Conservation (phyloP, 2,797 vertebrate genomes). For the Danio kyathit region DNA sequence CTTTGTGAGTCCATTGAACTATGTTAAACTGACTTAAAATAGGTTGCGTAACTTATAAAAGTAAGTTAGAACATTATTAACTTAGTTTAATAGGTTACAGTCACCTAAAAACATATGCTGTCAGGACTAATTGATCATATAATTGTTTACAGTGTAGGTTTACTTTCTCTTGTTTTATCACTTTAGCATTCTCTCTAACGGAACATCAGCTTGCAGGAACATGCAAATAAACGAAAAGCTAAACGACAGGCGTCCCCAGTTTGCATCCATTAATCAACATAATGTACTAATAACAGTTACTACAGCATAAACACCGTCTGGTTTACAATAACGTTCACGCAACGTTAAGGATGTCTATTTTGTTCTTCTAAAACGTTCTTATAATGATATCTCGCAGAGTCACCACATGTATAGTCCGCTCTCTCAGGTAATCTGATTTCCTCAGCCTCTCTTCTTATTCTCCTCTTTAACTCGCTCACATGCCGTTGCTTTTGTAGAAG, state of each 20-base stretch:
- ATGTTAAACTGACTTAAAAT: too few relatives aligned
- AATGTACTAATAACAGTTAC: constrained; percentile 85
- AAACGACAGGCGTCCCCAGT: constrained; percentile 71
- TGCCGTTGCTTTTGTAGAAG: constrained; percentile 75
- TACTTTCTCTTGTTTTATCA: not conserved
- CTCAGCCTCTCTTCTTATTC: constrained; percentile 6
- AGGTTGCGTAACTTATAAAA: too few relatives aligned
- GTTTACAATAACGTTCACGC: constrained; percentile 27
- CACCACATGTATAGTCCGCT: constrained; percentile 1
- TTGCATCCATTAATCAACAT: constrained; percentile 79
- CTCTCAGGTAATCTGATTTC: constrained; percentile 10
- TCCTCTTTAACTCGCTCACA: constrained; percentile 32
- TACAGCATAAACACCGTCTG: constrained; percentile 75
- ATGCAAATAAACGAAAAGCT: constrained; percentile 55
- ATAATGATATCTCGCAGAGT: not conserved
- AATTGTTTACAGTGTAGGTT: too few relatives aligned
- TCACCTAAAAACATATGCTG: too few relatives aligned
- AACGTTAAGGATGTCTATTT: constrained; percentile 34
- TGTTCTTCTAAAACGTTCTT: not conserved
- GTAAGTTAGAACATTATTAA: too few relatives aligned
- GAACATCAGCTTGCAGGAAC: not conserved
- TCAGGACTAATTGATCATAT: too few relatives aligned
- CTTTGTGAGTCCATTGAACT: too few relatives aligned
- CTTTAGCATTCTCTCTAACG: not conserved
- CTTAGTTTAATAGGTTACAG: too few relatives aligned